A percentile compares a stretch with the other conserved stretches of the same genome.
phyloP scores from a whole-genome alignment of 2,888 invertebrate genomes.

The Dryobota labecula region DNA sequence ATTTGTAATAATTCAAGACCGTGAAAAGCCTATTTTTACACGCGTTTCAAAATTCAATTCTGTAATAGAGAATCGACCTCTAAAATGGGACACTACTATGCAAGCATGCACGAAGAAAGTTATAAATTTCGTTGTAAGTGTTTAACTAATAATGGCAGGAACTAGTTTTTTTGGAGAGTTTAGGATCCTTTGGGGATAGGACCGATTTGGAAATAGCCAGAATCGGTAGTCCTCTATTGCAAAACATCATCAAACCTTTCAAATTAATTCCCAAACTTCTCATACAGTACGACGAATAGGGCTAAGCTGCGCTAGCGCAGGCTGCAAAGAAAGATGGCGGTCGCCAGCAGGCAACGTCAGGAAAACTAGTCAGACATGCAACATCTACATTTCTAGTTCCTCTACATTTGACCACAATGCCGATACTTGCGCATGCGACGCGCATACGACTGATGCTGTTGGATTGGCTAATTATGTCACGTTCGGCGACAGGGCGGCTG shows the following conservation, averaged over 20 bases:
- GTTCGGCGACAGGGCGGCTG: constrained; percentile 35
- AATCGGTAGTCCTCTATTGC: too few species aligned
- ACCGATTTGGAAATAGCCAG: too few species aligned
- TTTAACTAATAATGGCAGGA: too few species aligned
- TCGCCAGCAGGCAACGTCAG: constrained; percentile 43
- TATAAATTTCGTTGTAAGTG: background rate
- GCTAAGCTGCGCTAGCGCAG: background rate
- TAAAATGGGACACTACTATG: constrained; percentile 11
- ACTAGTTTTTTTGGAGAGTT: background rate
- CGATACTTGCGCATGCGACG: constrained; percentile 61
- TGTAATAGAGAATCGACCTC: constrained; percentile 32
- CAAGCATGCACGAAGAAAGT: constrained; percentile 2
- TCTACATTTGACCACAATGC: constrained; percentile 58
- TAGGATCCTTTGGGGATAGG: background rate
- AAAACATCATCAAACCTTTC: too few species aligned
- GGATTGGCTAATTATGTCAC: constrained; percentile 63
- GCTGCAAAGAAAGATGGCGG: constrained; percentile 40
- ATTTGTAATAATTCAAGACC: constrained; percentile 56
- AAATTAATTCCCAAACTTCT: background rate
- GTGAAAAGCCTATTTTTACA: constrained; percentile 38
- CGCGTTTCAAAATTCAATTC: constrained; percentile 39
- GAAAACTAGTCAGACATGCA: constrained; percentile 66
- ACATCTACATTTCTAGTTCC: constrained; percentile 52
- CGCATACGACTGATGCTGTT: constrained; percentile 50
- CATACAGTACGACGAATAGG: background rate